These are phyloP conservation scores for Phallusia fumigata DNA, from an alignment of 23 tunicate genomes.

Conservation along the genomic window DNA sequence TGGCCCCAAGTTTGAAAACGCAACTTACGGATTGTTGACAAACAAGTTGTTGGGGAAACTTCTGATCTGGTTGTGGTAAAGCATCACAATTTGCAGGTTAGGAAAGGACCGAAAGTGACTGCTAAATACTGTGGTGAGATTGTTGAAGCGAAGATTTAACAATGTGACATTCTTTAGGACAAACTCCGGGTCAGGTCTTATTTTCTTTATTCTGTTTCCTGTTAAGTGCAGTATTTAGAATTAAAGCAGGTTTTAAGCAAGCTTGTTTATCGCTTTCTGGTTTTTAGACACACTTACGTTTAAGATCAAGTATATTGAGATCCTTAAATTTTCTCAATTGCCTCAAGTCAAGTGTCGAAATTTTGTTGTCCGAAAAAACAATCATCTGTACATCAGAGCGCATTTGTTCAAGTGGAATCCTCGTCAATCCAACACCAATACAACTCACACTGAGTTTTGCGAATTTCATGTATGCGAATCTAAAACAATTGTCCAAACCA, in stretches of 20 bases:
- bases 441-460: conserved; percentile 47
- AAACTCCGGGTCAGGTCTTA: neutral
- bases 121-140: conserved; percentile 16
- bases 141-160: conserved; percentile 27
- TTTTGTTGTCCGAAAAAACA: conserved; percentile 13
- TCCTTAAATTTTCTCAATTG: conserved; percentile 11
- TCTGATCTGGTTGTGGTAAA: conserved; percentile 38
- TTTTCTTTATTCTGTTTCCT: conserved; percentile 25
- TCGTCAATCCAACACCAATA: conserved; percentile 21
- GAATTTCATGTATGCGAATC: neutral
- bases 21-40: conserved; percentile 36
- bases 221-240: neutral
- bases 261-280: no score
- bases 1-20: neutral
- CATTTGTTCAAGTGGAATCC: conserved; percentile 32
- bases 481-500: no score
- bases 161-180: neutral
- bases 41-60: conserved; percentile 35
- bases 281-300: conserved; percentile 31
- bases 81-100: conserved; percentile 18
- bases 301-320: conserved; percentile 15
- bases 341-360: conserved; percentile 11
- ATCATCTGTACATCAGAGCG: conserved; percentile 35
- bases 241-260: no score
- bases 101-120: conserved; percentile 50